phyloP scores from a whole-genome alignment of 2,113 vertebrate genomes.

The Silurus glanis region DNA sequence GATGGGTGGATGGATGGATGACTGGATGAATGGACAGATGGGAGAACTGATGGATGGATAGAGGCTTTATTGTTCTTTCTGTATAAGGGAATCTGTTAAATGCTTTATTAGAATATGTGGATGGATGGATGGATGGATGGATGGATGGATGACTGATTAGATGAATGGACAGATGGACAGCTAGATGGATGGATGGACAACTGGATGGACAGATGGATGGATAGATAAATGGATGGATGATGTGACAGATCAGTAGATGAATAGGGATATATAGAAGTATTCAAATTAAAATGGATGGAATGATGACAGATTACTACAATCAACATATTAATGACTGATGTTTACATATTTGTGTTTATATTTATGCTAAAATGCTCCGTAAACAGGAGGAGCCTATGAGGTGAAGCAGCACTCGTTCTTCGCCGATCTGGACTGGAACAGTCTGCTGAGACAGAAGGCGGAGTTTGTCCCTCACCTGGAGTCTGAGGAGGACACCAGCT shows the following conservation, averaged over 20 bases:
- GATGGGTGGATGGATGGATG: not conserved
- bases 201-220: not conserved
- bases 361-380: not conserved
- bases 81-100: no score
- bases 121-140: not conserved
- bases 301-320: not conserved
- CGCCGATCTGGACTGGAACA: slow-evolving; percentile 87
- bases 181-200: not conserved
- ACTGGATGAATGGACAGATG: not conserved
- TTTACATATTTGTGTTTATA: not conserved
- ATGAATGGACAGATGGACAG: not conserved
- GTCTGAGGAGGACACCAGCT: slow-evolving; percentile 94
- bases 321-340: not conserved
- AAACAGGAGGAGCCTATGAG: slow-evolving; percentile 84
- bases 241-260: not conserved
- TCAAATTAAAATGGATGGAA: not conserved
- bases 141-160: not conserved
- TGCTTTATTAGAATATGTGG: no score
- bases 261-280: not conserved
- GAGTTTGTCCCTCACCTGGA: slow-evolving; percentile 92
- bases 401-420: slow-evolving; percentile 91
- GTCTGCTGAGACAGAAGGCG: slow-evolving; percentile 88
- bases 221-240: not conserved
- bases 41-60: not conserved
- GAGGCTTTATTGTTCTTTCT: no score